Conservation (phyloP, 2,797 vertebrate species). For the Neosilurus hyrtlii region DNA sequence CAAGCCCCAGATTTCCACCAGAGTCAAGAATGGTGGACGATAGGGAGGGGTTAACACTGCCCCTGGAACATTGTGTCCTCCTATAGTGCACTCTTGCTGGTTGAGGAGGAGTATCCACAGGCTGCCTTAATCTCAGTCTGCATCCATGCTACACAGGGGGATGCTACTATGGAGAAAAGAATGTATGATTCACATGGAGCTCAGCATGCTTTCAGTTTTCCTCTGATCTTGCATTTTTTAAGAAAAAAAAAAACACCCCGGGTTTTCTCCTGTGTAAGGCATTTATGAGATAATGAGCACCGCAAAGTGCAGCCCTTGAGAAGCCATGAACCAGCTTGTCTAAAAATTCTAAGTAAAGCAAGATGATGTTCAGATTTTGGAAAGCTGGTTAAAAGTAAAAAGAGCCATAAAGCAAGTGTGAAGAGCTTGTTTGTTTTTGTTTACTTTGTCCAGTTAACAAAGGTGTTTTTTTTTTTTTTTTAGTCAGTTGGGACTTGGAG, state of each 20-base stretch:
- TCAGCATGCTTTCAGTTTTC: constrained; percentile 32
- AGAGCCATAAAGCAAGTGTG: background rate
- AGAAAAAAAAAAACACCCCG: background rate
- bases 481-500: background rate
- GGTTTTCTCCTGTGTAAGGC: constrained; percentile 25
- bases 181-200: constrained; percentile 41
- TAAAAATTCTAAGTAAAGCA: background rate
- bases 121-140: constrained; percentile 14
- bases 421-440: background rate
- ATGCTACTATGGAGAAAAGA: background rate
- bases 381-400: background rate
- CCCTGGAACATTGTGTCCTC: constrained; percentile 14
- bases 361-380: background rate
- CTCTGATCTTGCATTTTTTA: constrained; percentile 32
- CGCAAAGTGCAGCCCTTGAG: constrained; percentile 30
- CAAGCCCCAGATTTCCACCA: constrained; percentile 13
- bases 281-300: constrained; percentile 46
- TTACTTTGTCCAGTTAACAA: background rate
- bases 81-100: background rate
- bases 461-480: background rate
- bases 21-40: background rate
- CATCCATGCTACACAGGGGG: background rate
- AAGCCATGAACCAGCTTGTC: constrained; percentile 26
- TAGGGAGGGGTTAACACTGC: background rate
- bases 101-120: constrained; percentile 3